Evolutionary conservation across 2,113 vertebrate species (phyloP).

Genomic region (Propithecus coquereli): DNA sequence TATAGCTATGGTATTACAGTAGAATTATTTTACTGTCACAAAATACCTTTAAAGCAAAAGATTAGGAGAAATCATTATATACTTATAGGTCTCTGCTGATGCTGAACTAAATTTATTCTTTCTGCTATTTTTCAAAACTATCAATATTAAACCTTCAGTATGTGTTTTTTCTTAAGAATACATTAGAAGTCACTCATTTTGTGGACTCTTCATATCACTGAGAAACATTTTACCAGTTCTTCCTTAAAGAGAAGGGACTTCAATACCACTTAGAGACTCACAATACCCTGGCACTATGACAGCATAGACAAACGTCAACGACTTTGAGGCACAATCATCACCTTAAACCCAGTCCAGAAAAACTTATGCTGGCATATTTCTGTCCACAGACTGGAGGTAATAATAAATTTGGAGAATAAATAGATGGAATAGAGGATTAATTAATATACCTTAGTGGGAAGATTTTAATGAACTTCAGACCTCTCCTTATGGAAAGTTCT

Average conservation of each 20-base stretch:
- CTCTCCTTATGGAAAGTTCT: neutral
- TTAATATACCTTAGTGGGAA: neutral
- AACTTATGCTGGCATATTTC: neutral
- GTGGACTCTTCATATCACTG: neutral
- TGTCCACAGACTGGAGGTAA: neutral
- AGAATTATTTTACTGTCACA: neutral
- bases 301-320: neutral
- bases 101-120: conserved; percentile 11
- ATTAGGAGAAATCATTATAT: neutral
- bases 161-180: neutral
- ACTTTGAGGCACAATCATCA: neutral
- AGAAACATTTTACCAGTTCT: neutral
- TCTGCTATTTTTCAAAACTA: neutral
- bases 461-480: neutral
- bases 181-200: neutral
- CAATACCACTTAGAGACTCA: neutral
- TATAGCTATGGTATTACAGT: neutral
- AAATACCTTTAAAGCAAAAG: conserved; percentile 52
- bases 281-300: accelerated
- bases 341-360: neutral
- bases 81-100: neutral
- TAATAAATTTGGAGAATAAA: neutral
- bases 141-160: neutral
- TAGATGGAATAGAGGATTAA: neutral
- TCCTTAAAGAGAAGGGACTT: neutral